Percentiles rank a stretch among this genome's conserved stretches.
phyloP scores from a whole-genome alignment of 2,888 invertebrate species.

The Nomada fabriciana region DNA sequence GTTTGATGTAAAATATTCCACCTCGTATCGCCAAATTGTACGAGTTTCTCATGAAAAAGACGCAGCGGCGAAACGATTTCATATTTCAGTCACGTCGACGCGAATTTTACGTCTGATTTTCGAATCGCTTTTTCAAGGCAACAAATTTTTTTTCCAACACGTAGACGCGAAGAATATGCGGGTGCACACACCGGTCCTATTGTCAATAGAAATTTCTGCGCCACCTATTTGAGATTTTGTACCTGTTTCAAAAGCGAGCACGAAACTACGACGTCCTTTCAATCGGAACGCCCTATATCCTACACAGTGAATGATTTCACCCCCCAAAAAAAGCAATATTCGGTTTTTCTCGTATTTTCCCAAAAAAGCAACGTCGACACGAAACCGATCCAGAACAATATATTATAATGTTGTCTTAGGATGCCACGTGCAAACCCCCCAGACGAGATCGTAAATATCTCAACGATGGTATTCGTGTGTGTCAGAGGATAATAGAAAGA shows the following conservation, averaged over 20 bases:
- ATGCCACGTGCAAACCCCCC: background rate
- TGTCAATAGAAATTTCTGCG: slow-evolving; percentile 6
- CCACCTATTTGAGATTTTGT: slow-evolving; percentile 14
- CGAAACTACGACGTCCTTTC: slow-evolving; percentile 12
- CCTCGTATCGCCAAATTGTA: slow-evolving; percentile 31
- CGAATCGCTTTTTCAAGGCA: slow-evolving; percentile 15
- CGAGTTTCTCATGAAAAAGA: slow-evolving; percentile 6
- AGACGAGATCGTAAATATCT: background rate
- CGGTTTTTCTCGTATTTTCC: background rate
- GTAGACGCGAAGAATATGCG: background rate
- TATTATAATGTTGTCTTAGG: slow-evolving; percentile 2
- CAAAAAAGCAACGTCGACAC: background rate
- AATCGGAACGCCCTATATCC: background rate
- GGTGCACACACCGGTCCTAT: background rate
- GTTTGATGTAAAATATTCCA: slow-evolving; percentile 21
- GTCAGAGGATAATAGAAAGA: background rate
- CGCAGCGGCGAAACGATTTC: slow-evolving; percentile 13
- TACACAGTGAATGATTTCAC: background rate
- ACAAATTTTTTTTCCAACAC: background rate
- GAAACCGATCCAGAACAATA: background rate
- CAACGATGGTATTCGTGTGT: no score
- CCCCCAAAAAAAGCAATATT: background rate
- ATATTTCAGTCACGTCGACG: slow-evolving; percentile 3
- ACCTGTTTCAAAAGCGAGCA: slow-evolving; percentile 2
- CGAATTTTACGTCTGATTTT: slow-evolving; percentile 33